A percentile compares a stretch with the other conserved stretches of the same genome.
These are phyloP conservation scores for Hippopotamyrus pictus DNA, from an alignment of 2,797 vertebrate species.

Conservation along the genomic window DNA sequence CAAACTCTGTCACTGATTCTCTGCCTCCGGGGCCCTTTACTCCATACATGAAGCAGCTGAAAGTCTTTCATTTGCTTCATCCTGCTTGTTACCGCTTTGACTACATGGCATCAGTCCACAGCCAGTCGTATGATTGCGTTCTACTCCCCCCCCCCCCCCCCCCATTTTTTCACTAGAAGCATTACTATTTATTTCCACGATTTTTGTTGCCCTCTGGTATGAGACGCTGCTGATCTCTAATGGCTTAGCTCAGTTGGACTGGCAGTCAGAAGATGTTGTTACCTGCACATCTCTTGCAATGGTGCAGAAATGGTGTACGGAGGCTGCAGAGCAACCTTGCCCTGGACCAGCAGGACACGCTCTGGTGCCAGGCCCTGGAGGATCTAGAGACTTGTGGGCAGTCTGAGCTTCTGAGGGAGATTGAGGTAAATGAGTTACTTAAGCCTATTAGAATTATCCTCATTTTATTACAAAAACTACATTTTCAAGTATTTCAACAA, in stretches of 20 bases:
- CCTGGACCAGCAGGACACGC: slow-evolving; percentile 79
- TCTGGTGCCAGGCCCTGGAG: slow-evolving; percentile 94
- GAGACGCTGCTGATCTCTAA: not conserved
- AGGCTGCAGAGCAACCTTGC: slow-evolving; percentile 75
- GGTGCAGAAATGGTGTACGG: slow-evolving; percentile 85
- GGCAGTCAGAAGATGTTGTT: not conserved
- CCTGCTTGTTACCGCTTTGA: not conserved
- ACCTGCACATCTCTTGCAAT: slow-evolving; percentile 49
- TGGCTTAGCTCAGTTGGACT: not conserved
- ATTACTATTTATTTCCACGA: not conserved
- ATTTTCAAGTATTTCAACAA: not conserved
- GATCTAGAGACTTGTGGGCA: slow-evolving; percentile 97
- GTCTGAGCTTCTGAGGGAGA: slow-evolving; percentile 92
- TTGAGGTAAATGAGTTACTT: slow-evolving; percentile 73
- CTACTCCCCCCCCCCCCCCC: not conserved
- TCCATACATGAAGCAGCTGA: not conserved
- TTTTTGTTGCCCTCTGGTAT: not conserved
- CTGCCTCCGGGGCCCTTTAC: not conserved
- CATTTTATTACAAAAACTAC: not conserved
- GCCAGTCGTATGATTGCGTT: not conserved
- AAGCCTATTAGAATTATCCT: not conserved
- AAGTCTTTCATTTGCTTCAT: not conserved
- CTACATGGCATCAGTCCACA: not conserved
- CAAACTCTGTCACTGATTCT: not conserved
- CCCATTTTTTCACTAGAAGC: not conserved